phyloP scores from a whole-genome alignment of 1,140 invertebrate genomes.

The Cotesia glomerata region DNA sequence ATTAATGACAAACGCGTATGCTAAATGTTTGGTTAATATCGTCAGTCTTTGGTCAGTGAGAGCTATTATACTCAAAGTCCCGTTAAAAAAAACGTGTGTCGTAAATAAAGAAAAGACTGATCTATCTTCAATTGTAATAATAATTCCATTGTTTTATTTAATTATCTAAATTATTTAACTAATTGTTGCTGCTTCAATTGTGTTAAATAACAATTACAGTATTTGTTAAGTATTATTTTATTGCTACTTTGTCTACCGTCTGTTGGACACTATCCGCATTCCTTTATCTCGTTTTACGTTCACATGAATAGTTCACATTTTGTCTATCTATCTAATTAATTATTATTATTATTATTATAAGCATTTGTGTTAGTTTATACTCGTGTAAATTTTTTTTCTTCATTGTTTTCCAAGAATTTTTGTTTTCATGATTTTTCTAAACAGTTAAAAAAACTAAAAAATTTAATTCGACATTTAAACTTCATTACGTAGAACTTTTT shows the following conservation, averaged over 20 bases:
- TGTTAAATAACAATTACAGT: neutral
- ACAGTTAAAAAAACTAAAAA: no score
- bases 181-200: neutral
- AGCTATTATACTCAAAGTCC: constrained; percentile 17
- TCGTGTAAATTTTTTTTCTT: neutral
- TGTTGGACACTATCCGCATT: constrained; percentile 24
- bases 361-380: neutral
- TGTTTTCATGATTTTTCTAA: no score
- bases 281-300: constrained; percentile 23
- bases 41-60: constrained; percentile 54
- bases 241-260: constrained; percentile 18
- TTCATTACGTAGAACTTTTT: neutral
- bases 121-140: neutral
- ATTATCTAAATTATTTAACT: neutral
- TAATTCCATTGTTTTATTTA: no score
- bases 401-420: neutral
- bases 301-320: constrained; percentile 2
- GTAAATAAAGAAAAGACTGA: constrained; percentile 31
- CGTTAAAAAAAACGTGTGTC: constrained; percentile 36
- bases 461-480: no score
- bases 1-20: constrained; percentile 35
- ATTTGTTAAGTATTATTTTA: constrained; percentile 9
- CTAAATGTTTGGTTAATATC: constrained; percentile 63
- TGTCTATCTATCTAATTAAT: neutral
- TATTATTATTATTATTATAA: neutral